Evolutionary conservation across 1,140 invertebrate genomes (phyloP), one percentile per base, ranked within the genome.

Genomic region (Heliconius congener): DNA sequence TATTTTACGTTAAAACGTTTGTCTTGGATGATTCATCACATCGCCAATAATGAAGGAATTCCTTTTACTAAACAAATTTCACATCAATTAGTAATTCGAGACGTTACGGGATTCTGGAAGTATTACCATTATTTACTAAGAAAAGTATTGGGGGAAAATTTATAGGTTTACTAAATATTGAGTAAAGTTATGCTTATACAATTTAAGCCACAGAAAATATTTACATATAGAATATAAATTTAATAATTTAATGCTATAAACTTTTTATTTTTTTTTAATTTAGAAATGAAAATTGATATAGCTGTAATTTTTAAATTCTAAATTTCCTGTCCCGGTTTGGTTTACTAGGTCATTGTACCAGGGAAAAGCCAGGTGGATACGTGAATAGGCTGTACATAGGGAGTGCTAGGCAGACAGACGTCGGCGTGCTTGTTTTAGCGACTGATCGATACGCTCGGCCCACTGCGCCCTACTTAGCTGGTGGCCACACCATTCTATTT

Each of bases 11-110:
- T 84, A 82, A 81, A 89, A 85, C 83, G 87, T 92, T 91, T 91
- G 89, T 92, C 87, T 89, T 86, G 81, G 83, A 87, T 92, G 89
- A 92, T 92, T 93, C 88, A 93, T 93, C 89, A 90, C 85, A 82
- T 88, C 82, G 82, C 87, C 85, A 88, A 88, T 89, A 88, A 88
- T 91, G 89, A 88, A 86, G 81, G 83, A 86, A 87, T 89, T 82
- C 80, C 79, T 88, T 83, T 83, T 85, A 84, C 84, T 87, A 90
- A 90, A 90, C 85, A 88, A 90, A 88, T 86, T 87, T 86, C 84
- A 85, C 82, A 85, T 92, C 90, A 88, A 90, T 91, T 90, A 89
- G 91, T 91, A 93, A 92, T 87, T 84, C 81, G 90, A 93, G 84
- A 90, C 77, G 79, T 42, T 71, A 60, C 39, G 80, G 80, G 80